Evolutionary conservation across 2,797 vertebrate species (phyloP).

Genomic region (Chiroxiphia lanceolata): DNA sequence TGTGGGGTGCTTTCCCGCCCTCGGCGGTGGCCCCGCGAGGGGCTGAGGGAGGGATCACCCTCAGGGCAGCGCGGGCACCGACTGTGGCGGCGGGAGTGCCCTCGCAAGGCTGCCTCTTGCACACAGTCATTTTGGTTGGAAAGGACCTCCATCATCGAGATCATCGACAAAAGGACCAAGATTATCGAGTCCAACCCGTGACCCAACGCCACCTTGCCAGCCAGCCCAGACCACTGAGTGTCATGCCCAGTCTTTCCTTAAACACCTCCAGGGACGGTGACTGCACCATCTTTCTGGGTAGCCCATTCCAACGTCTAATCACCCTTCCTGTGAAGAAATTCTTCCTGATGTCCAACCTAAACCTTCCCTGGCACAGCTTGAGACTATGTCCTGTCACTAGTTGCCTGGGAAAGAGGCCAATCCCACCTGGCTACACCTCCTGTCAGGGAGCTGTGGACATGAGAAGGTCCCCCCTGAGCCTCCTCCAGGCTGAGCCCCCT

Average conservation of each 20-base stretch:
- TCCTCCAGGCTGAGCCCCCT: neutral
- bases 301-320: neutral
- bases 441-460: neutral
- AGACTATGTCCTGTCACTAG: neutral
- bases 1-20: rapidly evolving
- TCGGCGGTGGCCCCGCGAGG: neutral
- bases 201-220: neutral
- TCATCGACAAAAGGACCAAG: neutral
- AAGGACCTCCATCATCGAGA: neutral
- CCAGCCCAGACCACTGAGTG: neutral
- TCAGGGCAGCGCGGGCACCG: neutral
- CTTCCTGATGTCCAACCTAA: neutral
- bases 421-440: rapidly evolving
- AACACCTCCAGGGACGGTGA: too few relatives aligned
- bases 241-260: too few relatives aligned
- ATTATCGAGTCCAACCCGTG: neutral
- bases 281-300: neutral
- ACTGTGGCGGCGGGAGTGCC: neutral
- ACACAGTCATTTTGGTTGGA: neutral
- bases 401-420: neutral
- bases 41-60: too few relatives aligned
- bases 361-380: too few relatives aligned
- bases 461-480: neutral
- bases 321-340: neutral
- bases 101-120: neutral